Conservation (phyloP, 2,113 vertebrate genomes). For the Laticauda colubrina region DNA sequence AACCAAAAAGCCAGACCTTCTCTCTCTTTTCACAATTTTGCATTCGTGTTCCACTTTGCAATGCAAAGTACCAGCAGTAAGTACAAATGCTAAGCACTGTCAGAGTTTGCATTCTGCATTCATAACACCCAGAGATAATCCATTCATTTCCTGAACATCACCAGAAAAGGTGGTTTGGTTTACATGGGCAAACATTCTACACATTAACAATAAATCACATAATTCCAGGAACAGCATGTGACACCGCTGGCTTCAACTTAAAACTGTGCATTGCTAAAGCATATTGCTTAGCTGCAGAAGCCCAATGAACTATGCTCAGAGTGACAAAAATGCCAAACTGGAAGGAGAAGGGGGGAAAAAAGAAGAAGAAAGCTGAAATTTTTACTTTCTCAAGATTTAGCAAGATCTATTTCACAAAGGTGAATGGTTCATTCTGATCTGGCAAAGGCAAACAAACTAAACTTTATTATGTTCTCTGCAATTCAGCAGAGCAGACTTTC, state of each 20-base stretch:
- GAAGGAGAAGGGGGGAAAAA: background rate
- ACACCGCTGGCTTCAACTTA: constrained; percentile 27
- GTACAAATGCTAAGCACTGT: background rate
- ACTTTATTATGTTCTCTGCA: background rate
- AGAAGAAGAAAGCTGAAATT: background rate
- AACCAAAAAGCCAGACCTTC: constrained; percentile 53
- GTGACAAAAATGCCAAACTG: constrained; percentile 30
- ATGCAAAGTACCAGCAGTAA: constrained; percentile 38
- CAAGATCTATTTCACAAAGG: background rate
- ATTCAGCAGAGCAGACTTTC: background rate
- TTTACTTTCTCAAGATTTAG: background rate
- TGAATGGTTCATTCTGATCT: background rate
- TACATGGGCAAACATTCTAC: constrained; percentile 45
- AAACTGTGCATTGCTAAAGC: constrained; percentile 29
- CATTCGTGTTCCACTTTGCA: constrained; percentile 32
- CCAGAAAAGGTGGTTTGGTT: constrained; percentile 19
- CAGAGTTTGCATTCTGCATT: constrained; percentile 11
- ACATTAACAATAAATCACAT: constrained; percentile 39
- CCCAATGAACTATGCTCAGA: constrained; percentile 22
- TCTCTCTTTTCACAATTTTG: constrained; percentile 42
- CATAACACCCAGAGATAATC: constrained; percentile 44
- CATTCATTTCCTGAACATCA: constrained; percentile 45
- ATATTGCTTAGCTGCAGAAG: constrained; percentile 11
- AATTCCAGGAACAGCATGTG: constrained; percentile 27
- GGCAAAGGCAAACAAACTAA: background rate